These are phyloP conservation scores for Mesocricetus auratus DNA, from an alignment of 2,113 vertebrate genomes.

Conservation along the genomic window DNA sequence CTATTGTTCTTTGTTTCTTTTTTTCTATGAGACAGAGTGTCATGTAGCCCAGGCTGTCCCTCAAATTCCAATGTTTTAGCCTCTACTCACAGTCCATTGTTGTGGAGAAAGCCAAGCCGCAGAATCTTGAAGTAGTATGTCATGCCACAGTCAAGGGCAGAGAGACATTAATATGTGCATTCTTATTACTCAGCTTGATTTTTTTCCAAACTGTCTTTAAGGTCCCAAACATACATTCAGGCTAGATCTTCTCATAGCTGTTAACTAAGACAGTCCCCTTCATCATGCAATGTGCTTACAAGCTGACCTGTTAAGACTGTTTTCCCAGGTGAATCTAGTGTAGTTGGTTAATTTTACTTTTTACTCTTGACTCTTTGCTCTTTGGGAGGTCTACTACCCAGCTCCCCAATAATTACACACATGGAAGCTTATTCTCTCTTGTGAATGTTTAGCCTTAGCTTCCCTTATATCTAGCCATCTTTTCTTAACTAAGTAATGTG, in stretches of 20 bases:
- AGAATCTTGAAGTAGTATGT: background rate
- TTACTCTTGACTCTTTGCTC: too few species aligned
- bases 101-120: background rate
- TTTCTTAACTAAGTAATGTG: too few species aligned
- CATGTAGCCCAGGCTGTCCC: background rate
- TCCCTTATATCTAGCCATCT: too few species aligned
- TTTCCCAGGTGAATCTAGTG: background rate
- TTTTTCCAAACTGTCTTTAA: background rate
- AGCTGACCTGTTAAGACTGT: background rate
- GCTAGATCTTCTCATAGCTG: too few species aligned
- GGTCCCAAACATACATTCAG: background rate
- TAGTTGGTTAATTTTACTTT: too few species aligned
- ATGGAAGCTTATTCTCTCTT: too few species aligned
- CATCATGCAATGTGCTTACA: background rate
- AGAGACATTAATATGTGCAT: background rate
- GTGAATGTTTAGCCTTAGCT: too few species aligned
- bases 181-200: background rate
- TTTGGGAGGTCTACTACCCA: too few species aligned
- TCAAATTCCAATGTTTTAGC: background rate
- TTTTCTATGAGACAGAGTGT: background rate
- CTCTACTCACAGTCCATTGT: background rate
- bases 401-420: too few species aligned
- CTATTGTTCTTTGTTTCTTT: background rate
- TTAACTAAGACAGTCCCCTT: background rate
- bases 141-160: background rate